These are phyloP conservation scores for Oreonectes daqikongensis DNA, from an alignment of 2,797 vertebrate genomes.

Conservation along the genomic window DNA sequence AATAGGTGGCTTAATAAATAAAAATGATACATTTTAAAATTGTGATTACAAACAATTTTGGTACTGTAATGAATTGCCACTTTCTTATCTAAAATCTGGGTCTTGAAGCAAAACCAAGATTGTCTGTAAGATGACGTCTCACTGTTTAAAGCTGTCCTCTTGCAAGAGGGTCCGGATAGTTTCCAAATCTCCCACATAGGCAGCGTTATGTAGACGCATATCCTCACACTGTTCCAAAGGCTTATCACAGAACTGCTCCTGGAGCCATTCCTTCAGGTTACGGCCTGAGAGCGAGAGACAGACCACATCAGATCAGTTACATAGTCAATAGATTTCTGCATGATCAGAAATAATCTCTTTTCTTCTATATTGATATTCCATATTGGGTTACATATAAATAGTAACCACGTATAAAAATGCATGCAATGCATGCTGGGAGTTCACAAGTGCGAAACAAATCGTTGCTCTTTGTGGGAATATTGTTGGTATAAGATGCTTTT, in stretches of 20 bases:
- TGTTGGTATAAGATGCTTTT: not conserved
- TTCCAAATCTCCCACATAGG: constrained; percentile 89
- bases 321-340: not conserved
- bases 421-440: not conserved
- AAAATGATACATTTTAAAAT: no score
- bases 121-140: no score
- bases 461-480: not conserved
- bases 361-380: not conserved
- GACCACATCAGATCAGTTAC: not conserved
- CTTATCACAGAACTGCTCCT: constrained; percentile 92
- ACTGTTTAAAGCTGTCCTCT: constrained; percentile 87
- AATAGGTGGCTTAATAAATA: no score
- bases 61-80: not conserved
- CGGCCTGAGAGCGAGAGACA: constrained; percentile 74
- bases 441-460: not conserved
- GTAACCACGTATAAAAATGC: not conserved
- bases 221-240: constrained; percentile 87
- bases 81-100: no score
- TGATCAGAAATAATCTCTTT: not conserved
- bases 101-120: not conserved
- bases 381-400: no score
- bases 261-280: constrained; percentile 92
- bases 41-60: not conserved
- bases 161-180: constrained; percentile 85
- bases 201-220: constrained; percentile 89